A percentile compares a stretch with the other conserved stretches of the same genome.
Conservation (phyloP, 2,888 invertebrate genomes). For the Troides aeacus region DNA sequence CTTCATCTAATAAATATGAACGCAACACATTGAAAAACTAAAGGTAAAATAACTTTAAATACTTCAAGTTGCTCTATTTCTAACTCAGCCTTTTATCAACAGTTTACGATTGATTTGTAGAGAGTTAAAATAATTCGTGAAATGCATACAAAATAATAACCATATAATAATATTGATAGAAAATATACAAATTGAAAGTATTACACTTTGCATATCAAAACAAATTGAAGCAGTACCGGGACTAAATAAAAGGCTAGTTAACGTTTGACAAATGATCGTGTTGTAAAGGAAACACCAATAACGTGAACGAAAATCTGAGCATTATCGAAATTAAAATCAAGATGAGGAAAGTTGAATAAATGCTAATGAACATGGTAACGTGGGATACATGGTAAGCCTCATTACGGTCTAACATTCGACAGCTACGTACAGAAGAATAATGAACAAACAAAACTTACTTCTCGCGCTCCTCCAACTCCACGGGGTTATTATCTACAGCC, state of each 20-base stretch:
- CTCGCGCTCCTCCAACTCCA: constrained; percentile 90
- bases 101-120: too few relatives aligned
- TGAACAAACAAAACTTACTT: constrained; percentile 83
- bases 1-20: not conserved
- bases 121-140: too few relatives aligned
- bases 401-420: constrained; percentile 23
- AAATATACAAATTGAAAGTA: too few relatives aligned
- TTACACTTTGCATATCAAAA: too few relatives aligned
- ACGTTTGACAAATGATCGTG: not conserved
- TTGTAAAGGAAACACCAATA: not conserved
- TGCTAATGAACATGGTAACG: not conserved
- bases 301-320: constrained; percentile 2
- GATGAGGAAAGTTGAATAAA: constrained; percentile 2
- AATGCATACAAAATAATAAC: too few relatives aligned
- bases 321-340: constrained; percentile 2
- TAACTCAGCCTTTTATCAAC: too few relatives aligned
- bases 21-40: not conserved
- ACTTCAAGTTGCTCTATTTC: too few relatives aligned
- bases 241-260: too few relatives aligned
- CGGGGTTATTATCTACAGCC: constrained; percentile 86
- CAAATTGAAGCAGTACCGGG: too few relatives aligned
- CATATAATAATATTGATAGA: too few relatives aligned
- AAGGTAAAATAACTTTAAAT: too few relatives aligned
- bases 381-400: not conserved
- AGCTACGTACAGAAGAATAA: constrained; percentile 5